Conservation (phyloP, 2,888 invertebrate genomes). For the Patella caerulea region DNA sequence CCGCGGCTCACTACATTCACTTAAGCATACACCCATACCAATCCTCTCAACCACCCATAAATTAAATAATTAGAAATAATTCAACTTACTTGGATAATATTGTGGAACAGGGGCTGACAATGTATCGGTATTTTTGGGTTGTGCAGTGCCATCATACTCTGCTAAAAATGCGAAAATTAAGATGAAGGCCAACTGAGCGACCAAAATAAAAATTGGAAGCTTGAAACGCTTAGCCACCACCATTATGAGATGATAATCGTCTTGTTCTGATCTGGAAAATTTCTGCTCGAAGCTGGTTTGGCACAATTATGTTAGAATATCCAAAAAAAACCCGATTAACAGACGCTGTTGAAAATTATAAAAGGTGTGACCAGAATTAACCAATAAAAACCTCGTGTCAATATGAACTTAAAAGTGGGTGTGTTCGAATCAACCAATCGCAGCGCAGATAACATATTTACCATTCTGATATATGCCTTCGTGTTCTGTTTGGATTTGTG, state of each 20-base stretch:
- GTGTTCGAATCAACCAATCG: no score
- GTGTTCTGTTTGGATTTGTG: no score
- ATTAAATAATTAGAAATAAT: neutral
- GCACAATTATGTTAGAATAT: no score
- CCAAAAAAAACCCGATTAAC: no score
- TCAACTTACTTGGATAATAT: conserved; percentile 30
- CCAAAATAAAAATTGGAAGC: conserved; percentile 23
- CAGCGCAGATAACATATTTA: no score
- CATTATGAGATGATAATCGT: neutral
- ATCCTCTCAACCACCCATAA: neutral
- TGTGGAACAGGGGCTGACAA: neutral
- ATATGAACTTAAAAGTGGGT: no score
- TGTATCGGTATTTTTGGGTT: conserved; percentile 12
- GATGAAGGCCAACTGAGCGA: conserved; percentile 38
- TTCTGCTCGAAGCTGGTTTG: no score
- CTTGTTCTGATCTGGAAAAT: neutral
- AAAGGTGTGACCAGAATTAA: no score
- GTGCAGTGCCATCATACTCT: conserved; percentile 36
- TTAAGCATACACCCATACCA: neutral
- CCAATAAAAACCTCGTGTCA: no score
- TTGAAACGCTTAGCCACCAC: conserved; percentile 14
- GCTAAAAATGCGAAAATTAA: conserved; percentile 39
- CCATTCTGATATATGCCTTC: no score
- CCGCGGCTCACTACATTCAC: no score
- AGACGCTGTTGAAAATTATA: no score